Base-by-base conservation (phyloP, 2,113 vertebrate species). In the Castor canadensis region DNA sequence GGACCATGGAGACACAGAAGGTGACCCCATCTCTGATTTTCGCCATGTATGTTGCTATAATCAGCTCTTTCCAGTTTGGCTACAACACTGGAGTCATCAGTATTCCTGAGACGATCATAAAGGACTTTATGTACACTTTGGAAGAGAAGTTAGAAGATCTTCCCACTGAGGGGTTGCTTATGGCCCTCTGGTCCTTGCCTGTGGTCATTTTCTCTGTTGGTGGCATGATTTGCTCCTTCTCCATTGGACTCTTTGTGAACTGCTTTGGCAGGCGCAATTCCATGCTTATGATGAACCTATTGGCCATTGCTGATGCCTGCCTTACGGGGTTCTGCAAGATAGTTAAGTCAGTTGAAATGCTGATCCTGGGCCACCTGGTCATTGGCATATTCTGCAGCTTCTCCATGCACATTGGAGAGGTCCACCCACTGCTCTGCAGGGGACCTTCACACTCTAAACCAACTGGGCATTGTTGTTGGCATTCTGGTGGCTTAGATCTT, bases 51-150 rank as follows among this genome's bases (percentile, higher is more conserved):
- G 89, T 99, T 11, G 99, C 99, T 2, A 96, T 99, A 30, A 99
- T 99, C 11, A 99, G 99, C 76, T 99, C 99, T 1, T 98, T 99
- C 30, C 99, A 99, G 96, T 99, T 99, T 94, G 99, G 99, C 30
- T 99, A 99, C 98, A 99, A 99, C 98, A 99, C 99, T 0, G 99
- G 99, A 17, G 99, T 99, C 96, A 99, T 99, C 98, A 99, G 99
- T 96, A 99, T 99, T 40, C 99, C 99, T 0, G 99, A 99, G 89
- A n/a, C 92, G 98, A 99, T 99, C 98, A 98, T 99, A 69, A 97
- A 80, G 1, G 10, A 2, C 0, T 99, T 99, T 98, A 98, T 99
- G 73, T 98, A 97, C 32, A 99, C 99, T 7, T 97, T 99, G 47
- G 54, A 93, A 10, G 96, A 97, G 0, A 98, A 98, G 0, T 98